Base-by-base conservation (phyloP, 2,888 invertebrate genomes). In the Drosophila kuntzei region DNA sequence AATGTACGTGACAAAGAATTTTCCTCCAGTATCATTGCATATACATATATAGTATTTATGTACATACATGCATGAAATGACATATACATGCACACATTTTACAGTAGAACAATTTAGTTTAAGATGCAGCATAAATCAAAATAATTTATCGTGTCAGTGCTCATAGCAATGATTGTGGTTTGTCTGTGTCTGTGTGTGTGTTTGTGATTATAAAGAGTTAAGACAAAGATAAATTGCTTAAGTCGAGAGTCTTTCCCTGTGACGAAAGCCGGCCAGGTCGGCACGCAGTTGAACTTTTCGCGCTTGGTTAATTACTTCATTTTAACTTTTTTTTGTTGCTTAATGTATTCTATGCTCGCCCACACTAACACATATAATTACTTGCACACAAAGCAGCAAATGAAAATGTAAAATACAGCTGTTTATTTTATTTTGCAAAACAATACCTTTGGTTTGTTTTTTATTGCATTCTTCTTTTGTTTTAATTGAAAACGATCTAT, bases 271-370 rank as follows among this genome's bases (percentile, higher is more conserved):
- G 79, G 75, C 59, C 77, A 75, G 72, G 75, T 71, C 75, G 75
- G 69, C 65, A 71, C 64, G 70, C 50, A 68, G 81, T 69, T 84
- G 82, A 83, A 83, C 87, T 69, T 72, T 84, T 87, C 53, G 73
- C 88, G 83, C 86, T 87, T 87, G 86, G 83, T 46, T 82, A 82
- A 84, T 85, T 87, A 85, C 71, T 71, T 50, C 29, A 27, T 59
- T 76, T 78, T 54, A 70, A n/a, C n/a, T n/a, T n/a, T n/a, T n/a
- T n/a, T n/a, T n/a, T 68, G 66, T 78, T 59, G 55, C 25, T 55
- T 41, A 37, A 39, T 41, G 41, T 14, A 50, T 67, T 54, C 60
- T 74, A 63, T 57, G 57, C 50, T 34, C 66, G 41, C 54, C 51
- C 50, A 58, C 47, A 47, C 64, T 34, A 49, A 46, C 43, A 36